Evolutionary conservation across 2,888 invertebrate genomes (phyloP), one percentile per base, ranked within the genome.

Genomic region (Ptychoptera contaminata): DNA sequence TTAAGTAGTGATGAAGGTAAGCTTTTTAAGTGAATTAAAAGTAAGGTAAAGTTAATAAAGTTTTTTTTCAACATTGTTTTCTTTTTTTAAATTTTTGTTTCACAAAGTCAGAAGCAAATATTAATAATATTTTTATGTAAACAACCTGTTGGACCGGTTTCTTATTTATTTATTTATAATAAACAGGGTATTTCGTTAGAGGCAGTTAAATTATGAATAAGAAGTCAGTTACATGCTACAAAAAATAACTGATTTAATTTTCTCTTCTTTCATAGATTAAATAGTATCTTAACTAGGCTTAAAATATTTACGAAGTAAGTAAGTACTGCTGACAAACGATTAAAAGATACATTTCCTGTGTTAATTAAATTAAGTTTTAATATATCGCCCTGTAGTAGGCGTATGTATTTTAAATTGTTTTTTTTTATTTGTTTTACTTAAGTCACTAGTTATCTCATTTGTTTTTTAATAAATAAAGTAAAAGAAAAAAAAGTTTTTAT

Each of bases 61-160:
- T n/a, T n/a, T n/a, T n/a, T n/a, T n/a, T n/a, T n/a, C n/a, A n/a
- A n/a, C n/a, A n/a, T n/a, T n/a, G n/a, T n/a, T n/a, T n/a, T n/a
- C n/a, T n/a, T n/a, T n/a, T n/a, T n/a, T 7, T 23, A 23, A 23
- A 23, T 23, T 23, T 23, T 23, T 23, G 23, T 23, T 23, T 23
- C 23, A 23, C 23, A 23, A 3, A 23, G 23, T 3, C 23, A 23
- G 3, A 23, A 23, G 3, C 3, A 23, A 23, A 23, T 5, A 23
- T 23, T 5, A 23, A 23, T 23, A 23, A 23, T 23, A 23, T 23
- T 23, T 23, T 23, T 23, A 23, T 23, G 8, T 12, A 11, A 36
- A 36, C 37, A 41, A 45, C 45, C 45, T 45, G 45, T 45, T 41
- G 37, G 16, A 45, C 45, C 45, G 45, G 45, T 45, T 45, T 42